Conservation (phyloP, 2,888 invertebrate species). For the Drosophila subsilvestris region DNA sequence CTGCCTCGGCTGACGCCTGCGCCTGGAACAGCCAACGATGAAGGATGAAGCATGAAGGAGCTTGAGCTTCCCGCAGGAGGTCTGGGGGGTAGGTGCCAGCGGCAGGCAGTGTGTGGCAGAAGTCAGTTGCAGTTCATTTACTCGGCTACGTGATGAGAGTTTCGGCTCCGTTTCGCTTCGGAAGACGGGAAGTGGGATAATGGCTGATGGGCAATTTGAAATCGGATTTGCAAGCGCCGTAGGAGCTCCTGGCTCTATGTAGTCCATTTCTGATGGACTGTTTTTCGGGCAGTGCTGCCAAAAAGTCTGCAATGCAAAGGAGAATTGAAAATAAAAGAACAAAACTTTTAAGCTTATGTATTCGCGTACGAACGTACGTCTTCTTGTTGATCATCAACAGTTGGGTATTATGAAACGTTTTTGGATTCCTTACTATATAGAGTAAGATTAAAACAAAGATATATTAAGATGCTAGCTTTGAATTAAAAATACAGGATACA, state of each 20-base stretch:
- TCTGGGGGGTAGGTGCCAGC: neutral
- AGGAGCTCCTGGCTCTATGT: neutral
- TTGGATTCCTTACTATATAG: too few species aligned
- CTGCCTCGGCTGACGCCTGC: constrained; percentile 55
- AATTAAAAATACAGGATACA: too few species aligned
- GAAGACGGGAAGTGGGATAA: constrained; percentile 7
- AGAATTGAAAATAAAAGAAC: too few species aligned
- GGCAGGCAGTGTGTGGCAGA: constrained; percentile 14
- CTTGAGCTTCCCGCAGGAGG: neutral
- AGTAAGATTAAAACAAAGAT: too few species aligned
- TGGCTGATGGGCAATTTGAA: constrained; percentile 5
- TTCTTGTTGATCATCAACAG: too few species aligned
- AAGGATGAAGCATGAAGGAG: neutral
- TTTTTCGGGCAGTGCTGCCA: constrained; percentile 9
- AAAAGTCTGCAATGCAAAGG: too few species aligned
- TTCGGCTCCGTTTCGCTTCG: neutral
- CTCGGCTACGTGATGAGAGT: constrained; percentile 48
- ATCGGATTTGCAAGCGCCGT: neutral
- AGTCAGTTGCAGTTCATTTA: constrained; percentile 63
- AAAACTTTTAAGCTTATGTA: too few species aligned
- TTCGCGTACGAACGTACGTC: too few species aligned
- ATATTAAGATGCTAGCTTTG: too few species aligned
- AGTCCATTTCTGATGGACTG: neutral
- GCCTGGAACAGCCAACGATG: constrained; percentile 25
- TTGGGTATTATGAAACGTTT: too few species aligned